Base-by-base conservation (phyloP, 2,888 invertebrate genomes). In the Melieria picta region DNA sequence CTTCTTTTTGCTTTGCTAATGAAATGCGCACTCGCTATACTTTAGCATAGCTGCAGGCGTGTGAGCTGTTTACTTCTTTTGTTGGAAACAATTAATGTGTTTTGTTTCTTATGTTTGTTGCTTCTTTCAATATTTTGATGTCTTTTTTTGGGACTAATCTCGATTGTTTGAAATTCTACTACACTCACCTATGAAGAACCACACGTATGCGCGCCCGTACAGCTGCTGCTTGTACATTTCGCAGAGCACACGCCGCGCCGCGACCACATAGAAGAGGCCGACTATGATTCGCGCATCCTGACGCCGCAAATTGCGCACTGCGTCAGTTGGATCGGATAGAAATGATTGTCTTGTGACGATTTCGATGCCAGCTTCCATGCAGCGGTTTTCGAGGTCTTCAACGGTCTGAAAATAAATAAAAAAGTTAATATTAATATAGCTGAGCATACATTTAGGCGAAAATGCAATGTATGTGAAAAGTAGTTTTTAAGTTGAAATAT, bases 211-310 rank as follows among this genome's bases (percentile, higher is more conserved):
- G 80, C 96, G 94, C 13, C 99, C 99, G 85, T 95, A 99, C 42
- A 99, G 89, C 74, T 93, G 92, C 83, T 97, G 95, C 83, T 95
- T 96, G 89, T 95, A 98, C 80, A 98, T 93, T 88, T 99, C 98
- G 86, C 99, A 99, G 30, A 99, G 92, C 0, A 99, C 99, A 65
- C 96, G 90, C 68, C 99, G 89, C 0, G 99, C 99, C 58, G 98
- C 98, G 7, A 97, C 97, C 72, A 98, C 99, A 88, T 99, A 99
- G 89, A 99, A 99, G 68, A 99, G 90, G 0, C 99, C 99, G 45
- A 99, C 97, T 78, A 99, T 97, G 78, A 99, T 97, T 76, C 99
- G 90, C 4, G 99, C 98, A 87, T 99, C 99, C 86, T 98, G 98
- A 64, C 98, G 90, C 75, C 96, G 90, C 58, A 99, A 89, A 88